Base-by-base conservation (phyloP, 2,888 invertebrate genomes). In the Anagyrus pseudococci region DNA sequence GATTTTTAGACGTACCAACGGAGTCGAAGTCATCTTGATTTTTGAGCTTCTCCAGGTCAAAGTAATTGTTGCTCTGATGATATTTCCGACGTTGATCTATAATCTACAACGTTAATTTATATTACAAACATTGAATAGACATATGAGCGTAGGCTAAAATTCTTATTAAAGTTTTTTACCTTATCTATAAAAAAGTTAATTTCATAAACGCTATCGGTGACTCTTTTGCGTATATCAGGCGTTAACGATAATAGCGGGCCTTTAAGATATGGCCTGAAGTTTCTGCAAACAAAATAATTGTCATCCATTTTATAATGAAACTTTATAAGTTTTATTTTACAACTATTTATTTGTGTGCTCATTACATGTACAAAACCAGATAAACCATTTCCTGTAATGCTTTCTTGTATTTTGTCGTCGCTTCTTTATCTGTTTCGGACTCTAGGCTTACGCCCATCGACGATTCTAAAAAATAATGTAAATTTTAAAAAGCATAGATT, bases 1-100 rank as follows among this genome's bases (percentile, higher is more conserved):
- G 64, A 53, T 17, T 3, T 25, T n/a, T n/a, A n/a, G n/a, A n/a
- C n/a, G n/a, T n/a, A n/a, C n/a, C n/a, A n/a, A n/a, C n/a, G n/a
- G n/a, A n/a, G n/a, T n/a, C n/a, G n/a, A n/a, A n/a, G 15, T 33
- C 19, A 4, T n/a, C 58, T 0, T 63, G 41, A 8, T 37, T 37
- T 15, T 13, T n/a, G 2, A 65, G 10, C 13, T 54, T 33, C 1
- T 22, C 2, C n/a, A 68, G 55, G 33, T 62, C 48, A 33, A 47
- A 29, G 17, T 66, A 65, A 25, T 50, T 54, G 1, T 65, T 68
- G 20, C 49, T 17, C 19, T 60, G 33, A 37, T 67, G 69, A 29
- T 66, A 70, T 2, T 62, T 55, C 23, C 64, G 62, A 2, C 69
- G 64, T 46, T 68, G 67, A 7, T 60, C 55, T 20, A 69, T 55